Evolutionary conservation across 1,140 invertebrate genomes (phyloP).

Genomic region (Pygmarrhopalites habei): DNA sequence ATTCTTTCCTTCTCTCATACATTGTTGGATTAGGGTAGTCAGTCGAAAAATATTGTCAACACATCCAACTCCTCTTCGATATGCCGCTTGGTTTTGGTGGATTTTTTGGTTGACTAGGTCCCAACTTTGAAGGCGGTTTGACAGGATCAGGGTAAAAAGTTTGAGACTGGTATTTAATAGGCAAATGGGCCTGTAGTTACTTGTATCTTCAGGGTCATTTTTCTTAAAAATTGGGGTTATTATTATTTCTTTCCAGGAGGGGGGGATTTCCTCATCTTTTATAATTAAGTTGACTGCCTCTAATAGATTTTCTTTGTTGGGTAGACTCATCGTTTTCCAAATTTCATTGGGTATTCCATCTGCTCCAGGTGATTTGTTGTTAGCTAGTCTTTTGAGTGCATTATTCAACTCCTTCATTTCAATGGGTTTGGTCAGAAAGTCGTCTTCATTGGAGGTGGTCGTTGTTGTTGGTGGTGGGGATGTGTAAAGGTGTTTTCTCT

Average conservation of each 20-base stretch:
- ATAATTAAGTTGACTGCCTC: background rate
- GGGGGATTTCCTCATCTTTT: constrained; percentile 1
- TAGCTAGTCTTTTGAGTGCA: constrained; percentile 29
- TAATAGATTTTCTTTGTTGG: background rate
- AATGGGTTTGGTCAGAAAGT: constrained; percentile 61
- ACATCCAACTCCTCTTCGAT: constrained; percentile 30
- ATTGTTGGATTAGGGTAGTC: background rate
- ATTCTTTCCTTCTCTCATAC: background rate
- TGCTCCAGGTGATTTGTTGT: constrained; percentile 36
- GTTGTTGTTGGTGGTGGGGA: too few relatives aligned
- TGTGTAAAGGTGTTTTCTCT: too few relatives aligned
- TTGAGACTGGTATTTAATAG: constrained; percentile 37
- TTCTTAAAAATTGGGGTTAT: constrained; percentile 36
- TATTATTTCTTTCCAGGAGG: constrained; percentile 17
- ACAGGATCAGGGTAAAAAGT: constrained; percentile 38
- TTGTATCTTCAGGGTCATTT: constrained; percentile 24
- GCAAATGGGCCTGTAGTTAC: constrained; percentile 40
- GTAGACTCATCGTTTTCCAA: constrained; percentile 21
- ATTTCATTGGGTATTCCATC: constrained; percentile 39
- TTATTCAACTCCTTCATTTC: constrained; percentile 50
- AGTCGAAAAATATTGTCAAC: constrained; percentile 39
- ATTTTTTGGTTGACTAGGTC: constrained; percentile 24
- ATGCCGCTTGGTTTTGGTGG: constrained; percentile 38
- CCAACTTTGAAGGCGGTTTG: constrained; percentile 34
- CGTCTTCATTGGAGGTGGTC: too few relatives aligned